phyloP scores from a whole-genome alignment of 2,797 vertebrate genomes.

The Odontamblyopus lacepedii region DNA sequence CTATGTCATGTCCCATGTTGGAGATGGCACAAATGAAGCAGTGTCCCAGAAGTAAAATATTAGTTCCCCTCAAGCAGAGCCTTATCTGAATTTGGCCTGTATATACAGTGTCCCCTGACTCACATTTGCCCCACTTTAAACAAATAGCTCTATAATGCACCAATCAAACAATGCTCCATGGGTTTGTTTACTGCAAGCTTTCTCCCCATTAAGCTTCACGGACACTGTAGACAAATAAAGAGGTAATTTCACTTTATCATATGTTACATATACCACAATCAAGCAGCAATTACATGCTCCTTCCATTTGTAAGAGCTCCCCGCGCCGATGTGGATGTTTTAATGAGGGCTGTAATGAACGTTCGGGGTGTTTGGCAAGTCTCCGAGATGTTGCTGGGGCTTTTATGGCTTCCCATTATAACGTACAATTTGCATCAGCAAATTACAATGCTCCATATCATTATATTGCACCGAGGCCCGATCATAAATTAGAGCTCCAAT shows the following conservation, averaged over 20 bases:
- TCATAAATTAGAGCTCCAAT: conserved; percentile 86
- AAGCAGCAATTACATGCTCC: conserved; percentile 81
- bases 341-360: conserved; percentile 85
- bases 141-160: conserved; percentile 70
- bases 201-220: conserved; percentile 74
- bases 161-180: conserved; percentile 68
- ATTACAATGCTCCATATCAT: conserved; percentile 85
- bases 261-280: conserved; percentile 80
- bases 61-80: conserved; percentile 54
- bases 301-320: conserved; percentile 79
- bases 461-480: conserved; percentile 76
- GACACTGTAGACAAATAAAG: conserved; percentile 76
- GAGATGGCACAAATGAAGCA: conserved; percentile 67
- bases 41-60: conserved; percentile 62
- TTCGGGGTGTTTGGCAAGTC: conserved; percentile 83
- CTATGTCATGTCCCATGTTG: conserved; percentile 50
- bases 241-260: conserved; percentile 75
- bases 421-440: conserved; percentile 85
- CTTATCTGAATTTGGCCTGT: conserved; percentile 71
- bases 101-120: conserved; percentile 69
- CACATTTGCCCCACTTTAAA: conserved; percentile 75
- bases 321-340: conserved; percentile 76
- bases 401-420: conserved; percentile 84
- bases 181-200: conserved; percentile 71
- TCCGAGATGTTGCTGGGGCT: conserved; percentile 76